Evolutionary conservation across 2,888 invertebrate species (phyloP), one percentile per base, ranked within the genome.

Genomic region (Eucriotettix oculatus): DNA sequence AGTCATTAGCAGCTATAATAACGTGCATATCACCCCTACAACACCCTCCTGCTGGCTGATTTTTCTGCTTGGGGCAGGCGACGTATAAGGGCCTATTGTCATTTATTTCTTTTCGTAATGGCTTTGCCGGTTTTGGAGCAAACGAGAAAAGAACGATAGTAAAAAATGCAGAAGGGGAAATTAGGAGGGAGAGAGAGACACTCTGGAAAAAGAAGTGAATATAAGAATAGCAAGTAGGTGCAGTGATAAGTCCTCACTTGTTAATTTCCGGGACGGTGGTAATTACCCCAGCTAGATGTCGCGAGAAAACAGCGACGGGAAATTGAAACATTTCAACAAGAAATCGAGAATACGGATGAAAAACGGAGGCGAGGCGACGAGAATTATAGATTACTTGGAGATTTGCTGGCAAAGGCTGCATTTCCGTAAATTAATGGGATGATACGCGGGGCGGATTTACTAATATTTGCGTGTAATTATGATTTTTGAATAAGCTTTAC

Each of bases 211-310:
- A 29, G 29, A 29, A 29, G 40, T 16, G 55, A 29, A 40, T 55
- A 41, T 55, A 55, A 55, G 41, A 55, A 55, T 55, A 55, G 55
- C 40, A 55, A 55, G 41, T 55, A 40, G 55, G 55, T 55, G 14
- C 40, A n/a, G 55, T 14, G 60, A 57, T 60, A 60, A 58, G 57
- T 60, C 60, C 58, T 62, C 58, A 59, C 62, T 62, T 60, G 62
- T 59, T 62, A 62, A 62, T 62, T 62, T 62, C 62, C 62, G 60
- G 62, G 52, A 56, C 54, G 60, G 60, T 41, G 58, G 62, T 62
- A 62, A 62, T 62, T 62, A 62, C 62, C 57, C 56, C 29, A 16
- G 40, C 42, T n/a, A 55, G 41, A 55, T 29, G 41, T n/a, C 55
- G 55, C 14, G 53, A 53, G 53, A 53, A 53, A 52, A 52, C 52